These are phyloP conservation scores for Cepphus grylle DNA, from an alignment of 2,113 vertebrate species.

Conservation along the genomic window DNA sequence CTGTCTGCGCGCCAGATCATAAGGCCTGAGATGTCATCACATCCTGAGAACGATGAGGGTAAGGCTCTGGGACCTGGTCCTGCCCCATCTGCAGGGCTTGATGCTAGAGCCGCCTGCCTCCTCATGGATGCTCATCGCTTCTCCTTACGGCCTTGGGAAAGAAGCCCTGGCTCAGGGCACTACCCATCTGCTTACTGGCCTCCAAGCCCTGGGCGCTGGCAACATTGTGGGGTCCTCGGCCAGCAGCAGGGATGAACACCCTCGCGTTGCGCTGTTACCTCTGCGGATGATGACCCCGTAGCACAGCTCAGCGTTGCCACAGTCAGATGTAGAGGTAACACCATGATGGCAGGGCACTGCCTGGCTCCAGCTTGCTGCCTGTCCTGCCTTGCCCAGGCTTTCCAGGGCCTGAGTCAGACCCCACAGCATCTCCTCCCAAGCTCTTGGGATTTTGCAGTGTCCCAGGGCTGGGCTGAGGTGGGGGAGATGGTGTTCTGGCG, in stretches of 20 bases:
- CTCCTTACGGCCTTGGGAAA: background rate
- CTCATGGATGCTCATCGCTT: background rate
- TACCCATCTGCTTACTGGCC: background rate
- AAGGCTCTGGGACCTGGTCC: background rate
- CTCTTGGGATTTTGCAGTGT: background rate
- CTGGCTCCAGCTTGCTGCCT: background rate
- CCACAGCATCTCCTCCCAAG: background rate
- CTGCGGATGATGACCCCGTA: background rate
- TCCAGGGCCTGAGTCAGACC: background rate
- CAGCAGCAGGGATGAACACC: background rate
- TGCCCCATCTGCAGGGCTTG: background rate
- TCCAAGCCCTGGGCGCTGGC: background rate
- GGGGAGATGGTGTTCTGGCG: background rate
- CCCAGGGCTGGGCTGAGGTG: background rate
- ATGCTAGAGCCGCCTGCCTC: background rate
- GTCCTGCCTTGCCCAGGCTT: background rate
- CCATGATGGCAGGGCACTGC: background rate
- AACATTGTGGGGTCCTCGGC: fast-evolving
- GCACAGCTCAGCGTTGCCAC: background rate
- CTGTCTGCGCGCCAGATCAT: background rate
- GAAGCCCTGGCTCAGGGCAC: background rate
- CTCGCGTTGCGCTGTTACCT: fast-evolving
- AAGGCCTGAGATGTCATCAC: background rate
- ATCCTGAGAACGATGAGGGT: background rate
- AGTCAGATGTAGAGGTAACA: background rate